Evolutionary conservation across 2,113 vertebrate genomes (phyloP).

Genomic region (Piliocolobus tephrosceles): DNA sequence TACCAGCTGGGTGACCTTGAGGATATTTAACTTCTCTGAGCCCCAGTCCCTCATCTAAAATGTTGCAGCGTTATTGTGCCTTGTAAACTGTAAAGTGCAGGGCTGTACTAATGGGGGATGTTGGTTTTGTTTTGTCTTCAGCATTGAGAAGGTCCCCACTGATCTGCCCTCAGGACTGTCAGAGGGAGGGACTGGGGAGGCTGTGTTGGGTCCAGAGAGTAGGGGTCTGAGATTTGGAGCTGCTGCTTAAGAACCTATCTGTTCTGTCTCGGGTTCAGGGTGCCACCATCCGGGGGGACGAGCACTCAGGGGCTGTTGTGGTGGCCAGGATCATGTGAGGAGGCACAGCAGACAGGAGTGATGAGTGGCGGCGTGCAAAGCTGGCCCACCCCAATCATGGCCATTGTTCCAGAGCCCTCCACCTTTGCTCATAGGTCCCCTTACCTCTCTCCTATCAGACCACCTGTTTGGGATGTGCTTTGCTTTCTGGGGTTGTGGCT

Average conservation of each 20-base stretch:
- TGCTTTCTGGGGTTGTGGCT: neutral
- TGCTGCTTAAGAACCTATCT: neutral
- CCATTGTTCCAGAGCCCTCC: neutral
- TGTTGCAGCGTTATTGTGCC: neutral
- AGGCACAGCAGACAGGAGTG: conserved; percentile 95
- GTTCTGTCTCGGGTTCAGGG: conserved; percentile 83
- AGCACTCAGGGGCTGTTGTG: conserved; percentile 93
- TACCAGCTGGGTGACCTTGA: neutral
- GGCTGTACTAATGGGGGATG: neutral
- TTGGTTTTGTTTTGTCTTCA: neutral
- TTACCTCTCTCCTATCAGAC: neutral
- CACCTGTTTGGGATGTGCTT: neutral
- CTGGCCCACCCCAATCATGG: neutral
- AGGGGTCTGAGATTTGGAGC: neutral
- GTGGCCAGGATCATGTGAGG: conserved; percentile 97
- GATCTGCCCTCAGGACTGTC: neutral
- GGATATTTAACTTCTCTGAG: neutral
- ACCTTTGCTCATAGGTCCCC: neutral
- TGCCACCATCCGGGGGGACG: conserved; percentile 94
- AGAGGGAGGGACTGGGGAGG: neutral
- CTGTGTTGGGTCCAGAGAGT: neutral
- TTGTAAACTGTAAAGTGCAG: neutral
- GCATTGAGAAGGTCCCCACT: neutral
- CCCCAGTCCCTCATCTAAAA: neutral
- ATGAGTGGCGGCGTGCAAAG: conserved; percentile 75